These are phyloP conservation scores for Plodia interpunctella DNA, from an alignment of 1,140 invertebrate species.

Conservation along the genomic window DNA sequence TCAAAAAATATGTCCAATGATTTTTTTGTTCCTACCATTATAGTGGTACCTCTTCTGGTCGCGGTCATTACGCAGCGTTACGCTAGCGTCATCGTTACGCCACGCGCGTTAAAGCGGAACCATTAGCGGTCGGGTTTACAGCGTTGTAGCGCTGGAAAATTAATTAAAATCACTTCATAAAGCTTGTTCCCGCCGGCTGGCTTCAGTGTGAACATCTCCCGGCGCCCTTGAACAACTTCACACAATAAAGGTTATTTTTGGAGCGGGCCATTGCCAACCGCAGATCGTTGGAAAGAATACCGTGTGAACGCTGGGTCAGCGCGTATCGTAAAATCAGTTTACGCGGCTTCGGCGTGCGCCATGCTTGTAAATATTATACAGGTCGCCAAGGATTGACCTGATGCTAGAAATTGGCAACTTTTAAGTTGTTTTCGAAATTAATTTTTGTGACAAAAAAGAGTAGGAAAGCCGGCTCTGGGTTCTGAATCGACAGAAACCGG, in stretches of 20 bases:
- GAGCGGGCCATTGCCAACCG: conserved; percentile 64
- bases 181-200: conserved; percentile 31
- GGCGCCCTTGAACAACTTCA: conserved; percentile 60
- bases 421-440: too few relatives aligned
- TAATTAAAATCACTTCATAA: conserved; percentile 62
- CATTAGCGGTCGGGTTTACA: conserved; percentile 53
- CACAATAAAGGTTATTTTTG: conserved; percentile 72
- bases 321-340: conserved; percentile 39
- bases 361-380: conserved; percentile 21
- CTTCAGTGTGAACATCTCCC: conserved; percentile 41
- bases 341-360: conserved; percentile 24
- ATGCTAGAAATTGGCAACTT: too few relatives aligned
- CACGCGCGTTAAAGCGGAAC: conserved; percentile 26
- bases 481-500: too few relatives aligned
- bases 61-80: too few relatives aligned
- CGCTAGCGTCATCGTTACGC: neutral
- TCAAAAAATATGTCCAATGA: too few relatives aligned
- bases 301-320: conserved; percentile 30
- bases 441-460: too few relatives aligned
- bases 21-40: too few relatives aligned
- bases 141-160: conserved; percentile 39
- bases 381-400: too few relatives aligned
- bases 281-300: conserved; percentile 52
- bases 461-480: too few relatives aligned
- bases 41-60: too few relatives aligned